phyloP scores from a whole-genome alignment of 2,888 invertebrate species.

The Alloplasta piceator region DNA sequence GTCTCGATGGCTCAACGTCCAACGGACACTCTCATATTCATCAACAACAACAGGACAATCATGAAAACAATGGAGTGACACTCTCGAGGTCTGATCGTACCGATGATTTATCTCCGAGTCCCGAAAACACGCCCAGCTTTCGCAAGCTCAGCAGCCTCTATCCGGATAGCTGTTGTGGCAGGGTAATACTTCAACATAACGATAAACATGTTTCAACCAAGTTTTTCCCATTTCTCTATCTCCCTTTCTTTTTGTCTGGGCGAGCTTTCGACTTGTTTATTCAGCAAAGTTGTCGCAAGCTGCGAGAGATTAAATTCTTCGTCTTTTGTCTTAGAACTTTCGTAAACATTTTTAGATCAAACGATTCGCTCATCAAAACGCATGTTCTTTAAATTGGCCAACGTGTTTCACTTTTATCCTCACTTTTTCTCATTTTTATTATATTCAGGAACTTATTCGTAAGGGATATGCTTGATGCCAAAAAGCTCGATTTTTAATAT shows the following conservation, averaged over 20 bases:
- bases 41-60: slow-evolving; percentile 51
- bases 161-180: slow-evolving; percentile 72
- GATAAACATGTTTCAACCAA: slow-evolving; percentile 25
- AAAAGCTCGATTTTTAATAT: too few species aligned
- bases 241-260: neutral
- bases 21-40: slow-evolving; percentile 38
- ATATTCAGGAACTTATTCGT: too few species aligned
- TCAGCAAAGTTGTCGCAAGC: slow-evolving; percentile 2
- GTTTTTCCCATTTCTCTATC: neutral
- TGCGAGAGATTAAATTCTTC: slow-evolving; percentile 25
- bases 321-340: slow-evolving; percentile 1
- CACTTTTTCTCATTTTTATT: neutral
- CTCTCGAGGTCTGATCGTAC: slow-evolving; percentile 75
- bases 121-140: slow-evolving; percentile 86
- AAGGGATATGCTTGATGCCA: too few species aligned
- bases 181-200: slow-evolving; percentile 71
- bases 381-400: neutral
- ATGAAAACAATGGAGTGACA: slow-evolving; percentile 73
- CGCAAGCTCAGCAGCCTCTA: slow-evolving; percentile 83
- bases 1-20: slow-evolving; percentile 77
- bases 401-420: neutral
- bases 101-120: slow-evolving; percentile 77
- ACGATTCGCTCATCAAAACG: slow-evolving; percentile 6
- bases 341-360: slow-evolving; percentile 30
- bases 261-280: neutral